Percentiles rank a stretch among this genome's conserved stretches.
phyloP scores from a whole-genome alignment of 1,140 invertebrate genomes.

The Drosophila miranda region DNA sequence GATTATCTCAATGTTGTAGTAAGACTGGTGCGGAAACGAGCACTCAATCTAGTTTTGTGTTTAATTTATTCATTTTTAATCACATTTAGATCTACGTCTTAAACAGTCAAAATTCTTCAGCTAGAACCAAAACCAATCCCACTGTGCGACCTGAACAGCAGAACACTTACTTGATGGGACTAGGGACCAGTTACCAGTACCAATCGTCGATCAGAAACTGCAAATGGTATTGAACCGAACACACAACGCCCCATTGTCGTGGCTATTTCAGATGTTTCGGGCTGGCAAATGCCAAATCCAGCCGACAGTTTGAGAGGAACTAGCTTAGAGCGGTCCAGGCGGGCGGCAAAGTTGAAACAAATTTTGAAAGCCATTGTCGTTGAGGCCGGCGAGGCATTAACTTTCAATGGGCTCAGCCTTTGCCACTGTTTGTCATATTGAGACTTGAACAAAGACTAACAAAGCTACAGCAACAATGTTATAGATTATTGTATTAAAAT shows the following conservation, averaged over 20 bases:
- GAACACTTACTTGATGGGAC: constrained; percentile 48
- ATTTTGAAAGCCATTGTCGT: constrained; percentile 32
- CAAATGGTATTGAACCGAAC: constrained; percentile 48
- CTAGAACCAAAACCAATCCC: background rate
- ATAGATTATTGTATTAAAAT: constrained; percentile 11
- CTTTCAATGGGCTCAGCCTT: constrained; percentile 6
- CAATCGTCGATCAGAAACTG: constrained; percentile 29
- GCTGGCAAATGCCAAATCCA: constrained; percentile 63
- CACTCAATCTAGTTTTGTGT: no score
- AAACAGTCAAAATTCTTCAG: background rate
- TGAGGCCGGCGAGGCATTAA: constrained; percentile 16
- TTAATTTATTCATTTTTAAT: no score
- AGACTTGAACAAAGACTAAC: constrained; percentile 13
- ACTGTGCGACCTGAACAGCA: constrained; percentile 30
- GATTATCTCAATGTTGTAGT: no score
- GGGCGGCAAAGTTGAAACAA: constrained; percentile 66
- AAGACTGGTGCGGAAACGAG: no score
- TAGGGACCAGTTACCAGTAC: constrained; percentile 5
- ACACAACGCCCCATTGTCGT: constrained; percentile 44
- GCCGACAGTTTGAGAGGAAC: constrained; percentile 64
- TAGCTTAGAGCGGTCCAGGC: constrained; percentile 48
- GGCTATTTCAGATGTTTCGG: constrained; percentile 18
- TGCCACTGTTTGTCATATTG: constrained; percentile 13
- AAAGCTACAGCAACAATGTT: background rate
- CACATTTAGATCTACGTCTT: background rate